Evolutionary conservation across 2,113 vertebrate species (phyloP), one percentile per base, ranked within the genome.

Genomic region (Seriola dumerili): DNA sequence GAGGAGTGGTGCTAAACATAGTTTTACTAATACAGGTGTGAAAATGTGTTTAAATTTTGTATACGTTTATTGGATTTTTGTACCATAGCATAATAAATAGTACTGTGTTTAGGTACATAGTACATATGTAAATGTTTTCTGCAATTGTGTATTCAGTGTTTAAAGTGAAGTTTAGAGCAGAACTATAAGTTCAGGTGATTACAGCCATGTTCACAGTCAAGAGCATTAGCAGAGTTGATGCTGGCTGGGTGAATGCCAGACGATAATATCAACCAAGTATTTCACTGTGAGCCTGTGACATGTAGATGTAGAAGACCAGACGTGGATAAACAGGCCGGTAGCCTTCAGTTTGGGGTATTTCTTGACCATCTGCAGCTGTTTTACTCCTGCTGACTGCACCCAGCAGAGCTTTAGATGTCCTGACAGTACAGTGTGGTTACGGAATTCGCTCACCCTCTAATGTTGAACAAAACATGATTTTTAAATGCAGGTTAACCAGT

Each of bases 341-440:
- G 61, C 19, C 34, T 8, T 16, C 44, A 46, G 44, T 46, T 46
- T 46, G 14, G 44, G 44, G 2, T 46, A 16, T 46, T 5, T 16
- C 4, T 16, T 46, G 14, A 46, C 14, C 14, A 16, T 16, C 44
- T 5, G 4, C 44, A 46, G 44, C 50, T 38, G 3, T 23, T 29
- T 52, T 68, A 34, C 13, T 54, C 59, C 64, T 55, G 54, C 19
- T 17, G 57, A 38, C 48, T 81, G 55, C 71, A 61, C 36, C n/a
- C 54, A 73, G 0, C 54, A 67, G 52, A 13, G 58, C n/a, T 59
- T 52, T 38, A 67, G 10, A 48, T 34, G 32, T 61, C 32, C 17
- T 8, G 17, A 40, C 38, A 61, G 23, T 11, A 23, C 62, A 61
- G 23, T 9, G 17, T 61, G 19, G 17, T 23, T 9, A 40, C 4